Base-by-base conservation (phyloP, 2,113 vertebrate species). In the Odocoileus virginianus region DNA sequence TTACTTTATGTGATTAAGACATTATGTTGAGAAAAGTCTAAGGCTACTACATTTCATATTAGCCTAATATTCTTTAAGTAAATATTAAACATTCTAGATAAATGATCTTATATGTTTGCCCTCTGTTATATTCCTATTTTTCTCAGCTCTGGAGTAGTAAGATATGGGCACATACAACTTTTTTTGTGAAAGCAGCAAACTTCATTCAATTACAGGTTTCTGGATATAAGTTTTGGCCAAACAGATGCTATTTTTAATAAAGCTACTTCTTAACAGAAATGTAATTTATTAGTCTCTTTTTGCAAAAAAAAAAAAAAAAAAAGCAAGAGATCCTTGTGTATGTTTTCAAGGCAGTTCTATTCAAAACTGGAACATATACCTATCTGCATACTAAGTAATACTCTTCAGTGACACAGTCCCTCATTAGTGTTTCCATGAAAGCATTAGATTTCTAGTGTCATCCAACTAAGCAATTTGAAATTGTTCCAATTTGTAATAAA, bases 1-100 rank as follows among this genome's bases (percentile, higher is more conserved):
- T 98, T 98, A 97, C 98, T 98, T 98, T 98, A 98, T 98, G 99
- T 99, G 98, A 99, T 99, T 99, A 99, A 99, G 98, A 97, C 97
- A 97, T 96, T 90, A 98, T 97, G 98, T 98, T 98, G 98, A 98
- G 98, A 98, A 98, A 99, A 97, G 98, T 98, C 99, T 99, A 98
- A 98, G 98, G 98, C 98, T 98, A 98, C 97, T 96, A 97, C 98
- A 98, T 87, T 99, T 99, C 98, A 99, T 97, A 97, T 98, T 98
- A 98, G 94, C 83, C 82, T 96, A 90, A 91, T 98, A 98, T 98
- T 98, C 95, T 98, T 98, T 97, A 98, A 98, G 96, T 97, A 99
- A 99, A 99, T 99, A 94, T 64, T 95, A 99, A 99, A 99, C 98
- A 82, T 98, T 84, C 52, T 91, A 92, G 88, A 98, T 98, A 96